phyloP scores from a whole-genome alignment of 2,888 invertebrate species.

The Hecatera dysodea region DNA sequence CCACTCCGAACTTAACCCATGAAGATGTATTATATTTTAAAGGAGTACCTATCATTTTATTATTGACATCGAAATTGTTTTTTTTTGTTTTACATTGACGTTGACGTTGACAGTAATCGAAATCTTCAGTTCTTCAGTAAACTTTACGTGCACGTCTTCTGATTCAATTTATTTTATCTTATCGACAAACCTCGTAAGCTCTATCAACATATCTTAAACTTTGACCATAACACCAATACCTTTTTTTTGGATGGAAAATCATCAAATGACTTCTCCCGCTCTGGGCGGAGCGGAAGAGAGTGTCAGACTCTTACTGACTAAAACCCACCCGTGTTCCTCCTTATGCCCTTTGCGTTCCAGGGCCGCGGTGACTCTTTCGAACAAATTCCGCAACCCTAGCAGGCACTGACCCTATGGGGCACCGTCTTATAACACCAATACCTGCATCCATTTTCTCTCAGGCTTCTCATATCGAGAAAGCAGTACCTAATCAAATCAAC shows the following conservation, averaged over 20 bases:
- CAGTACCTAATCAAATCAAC: slow-evolving; percentile 22
- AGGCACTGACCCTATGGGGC: too few species aligned
- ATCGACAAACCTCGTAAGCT: neutral
- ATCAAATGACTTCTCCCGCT: too few species aligned
- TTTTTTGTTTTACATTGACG: too few species aligned
- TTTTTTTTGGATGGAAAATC: too few species aligned
- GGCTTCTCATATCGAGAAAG: slow-evolving; percentile 41
- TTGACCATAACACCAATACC: slow-evolving; percentile 14
- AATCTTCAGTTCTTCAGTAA: neutral
- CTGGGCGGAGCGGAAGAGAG: too few species aligned
- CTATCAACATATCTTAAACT: neutral
- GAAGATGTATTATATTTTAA: neutral
- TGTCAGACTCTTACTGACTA: too few species aligned
- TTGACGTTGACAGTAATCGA: neutral
- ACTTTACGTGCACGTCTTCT: neutral
- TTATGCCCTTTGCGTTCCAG: too few species aligned
- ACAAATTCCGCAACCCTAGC: too few species aligned
- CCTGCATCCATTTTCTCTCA: slow-evolving; percentile 18
- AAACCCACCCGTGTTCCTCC: too few species aligned
- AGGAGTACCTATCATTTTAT: neutral
- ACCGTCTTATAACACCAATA: too few species aligned
- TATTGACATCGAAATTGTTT: neutral
- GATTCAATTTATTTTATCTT: neutral
- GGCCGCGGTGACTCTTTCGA: too few species aligned
- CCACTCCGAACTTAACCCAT: neutral